These are phyloP conservation scores for Alligator sinensis DNA, from an alignment of 2,113 vertebrate species.

Conservation along the genomic window DNA sequence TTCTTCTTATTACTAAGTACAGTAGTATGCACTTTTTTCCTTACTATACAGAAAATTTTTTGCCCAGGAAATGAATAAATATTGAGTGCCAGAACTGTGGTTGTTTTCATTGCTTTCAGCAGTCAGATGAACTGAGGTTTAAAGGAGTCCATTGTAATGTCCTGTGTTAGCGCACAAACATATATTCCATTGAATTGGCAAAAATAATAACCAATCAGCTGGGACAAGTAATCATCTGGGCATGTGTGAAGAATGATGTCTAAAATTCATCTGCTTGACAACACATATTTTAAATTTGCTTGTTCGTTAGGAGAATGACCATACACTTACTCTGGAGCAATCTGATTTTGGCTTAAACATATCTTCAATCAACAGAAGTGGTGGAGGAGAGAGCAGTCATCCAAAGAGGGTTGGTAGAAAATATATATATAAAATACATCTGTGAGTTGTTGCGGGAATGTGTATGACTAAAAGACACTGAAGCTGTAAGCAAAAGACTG, in stretches of 20 bases:
- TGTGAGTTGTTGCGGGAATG: background rate
- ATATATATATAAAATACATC: background rate
- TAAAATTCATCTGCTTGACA: background rate
- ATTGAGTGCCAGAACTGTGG: background rate
- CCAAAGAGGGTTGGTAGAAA: constrained; percentile 78
- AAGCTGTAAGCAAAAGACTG: background rate
- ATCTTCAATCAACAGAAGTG: constrained; percentile 79
- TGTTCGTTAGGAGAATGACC: constrained; percentile 78
- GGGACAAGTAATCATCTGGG: background rate
- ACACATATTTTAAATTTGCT: background rate
- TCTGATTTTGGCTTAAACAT: constrained; percentile 88
- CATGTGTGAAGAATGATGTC: background rate
- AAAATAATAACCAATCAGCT: background rate
- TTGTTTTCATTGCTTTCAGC: background rate
- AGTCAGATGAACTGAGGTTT: background rate
- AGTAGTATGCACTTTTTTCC: background rate
- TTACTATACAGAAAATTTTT: background rate
- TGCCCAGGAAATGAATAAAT: background rate
- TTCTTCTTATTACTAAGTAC: background rate
- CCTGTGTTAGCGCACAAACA: background rate
- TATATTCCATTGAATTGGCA: no score
- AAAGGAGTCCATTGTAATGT: background rate
- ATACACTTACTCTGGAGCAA: constrained; percentile 49
- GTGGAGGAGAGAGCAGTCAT: constrained; percentile 57
- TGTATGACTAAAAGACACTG: rapidly evolving